phyloP scores from a whole-genome alignment of 2,797 vertebrate genomes.

The Micrastur ruficollis region DNA sequence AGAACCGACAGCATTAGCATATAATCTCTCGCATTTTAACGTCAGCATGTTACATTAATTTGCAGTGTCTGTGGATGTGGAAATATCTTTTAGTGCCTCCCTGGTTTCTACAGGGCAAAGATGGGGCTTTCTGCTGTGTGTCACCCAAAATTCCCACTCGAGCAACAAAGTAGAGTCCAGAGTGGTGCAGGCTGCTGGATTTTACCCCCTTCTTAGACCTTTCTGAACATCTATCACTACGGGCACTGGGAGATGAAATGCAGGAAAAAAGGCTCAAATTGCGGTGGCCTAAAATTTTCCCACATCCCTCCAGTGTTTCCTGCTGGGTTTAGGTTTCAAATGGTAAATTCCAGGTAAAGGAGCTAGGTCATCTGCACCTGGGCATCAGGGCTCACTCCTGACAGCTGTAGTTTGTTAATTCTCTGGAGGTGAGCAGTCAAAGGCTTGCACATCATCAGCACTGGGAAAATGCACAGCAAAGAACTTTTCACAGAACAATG shows the following conservation, averaged over 20 bases:
- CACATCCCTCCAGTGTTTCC: not conserved
- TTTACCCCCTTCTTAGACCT: not conserved
- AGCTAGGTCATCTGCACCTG: not conserved
- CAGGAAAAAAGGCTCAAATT: not conserved
- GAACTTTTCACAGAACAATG: not conserved
- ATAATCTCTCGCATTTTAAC: not conserved
- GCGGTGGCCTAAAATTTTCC: not conserved
- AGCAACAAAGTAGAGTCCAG: not conserved
- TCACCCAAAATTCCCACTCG: not conserved
- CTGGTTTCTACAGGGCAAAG: not conserved
- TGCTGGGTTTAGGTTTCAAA: not conserved
- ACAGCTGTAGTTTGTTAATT: not conserved
- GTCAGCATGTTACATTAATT: not conserved
- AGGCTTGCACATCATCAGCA: not conserved
- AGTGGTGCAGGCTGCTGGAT: not conserved
- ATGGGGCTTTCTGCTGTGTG: not conserved
- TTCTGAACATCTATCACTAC: not conserved
- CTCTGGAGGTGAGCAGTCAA: not conserved
- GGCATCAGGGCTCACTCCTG: not conserved
- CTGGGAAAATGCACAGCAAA: not conserved
- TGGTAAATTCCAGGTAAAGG: not conserved
- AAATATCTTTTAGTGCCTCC: not conserved
- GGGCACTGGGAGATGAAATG: not conserved
- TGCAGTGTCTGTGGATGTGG: not conserved
- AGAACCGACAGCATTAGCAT: not conserved